Evolutionary conservation across 1,140 invertebrate species (phyloP).

Genomic region (Andrena cerasifolii): DNA sequence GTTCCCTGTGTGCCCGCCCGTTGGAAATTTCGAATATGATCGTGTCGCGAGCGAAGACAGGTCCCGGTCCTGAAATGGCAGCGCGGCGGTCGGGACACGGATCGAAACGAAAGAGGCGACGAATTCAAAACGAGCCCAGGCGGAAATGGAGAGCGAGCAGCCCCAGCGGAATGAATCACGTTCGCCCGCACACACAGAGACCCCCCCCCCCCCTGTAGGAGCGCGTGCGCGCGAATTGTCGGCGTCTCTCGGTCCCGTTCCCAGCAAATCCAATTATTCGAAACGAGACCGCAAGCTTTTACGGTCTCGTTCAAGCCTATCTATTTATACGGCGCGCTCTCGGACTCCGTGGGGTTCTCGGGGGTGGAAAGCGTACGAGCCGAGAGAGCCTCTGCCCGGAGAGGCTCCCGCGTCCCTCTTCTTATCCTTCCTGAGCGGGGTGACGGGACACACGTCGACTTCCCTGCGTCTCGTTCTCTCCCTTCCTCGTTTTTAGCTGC

Average conservation of each 20-base stretch:
- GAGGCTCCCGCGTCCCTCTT: conserved; percentile 16
- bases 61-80: neutral
- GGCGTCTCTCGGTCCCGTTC: conserved; percentile 68
- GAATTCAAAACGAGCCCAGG: conserved; percentile 57
- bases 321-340: conserved; percentile 71
- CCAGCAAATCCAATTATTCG: conserved; percentile 79
- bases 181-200: conserved; percentile 35
- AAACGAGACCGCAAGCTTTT: conserved; percentile 79
- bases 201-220: too few relatives aligned
- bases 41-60: neutral
- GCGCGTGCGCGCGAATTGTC: conserved; percentile 60
- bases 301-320: conserved; percentile 75
- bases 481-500: conserved; percentile 3
- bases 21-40: neutral
- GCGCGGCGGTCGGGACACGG: conserved; percentile 15
- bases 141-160: conserved; percentile 47
- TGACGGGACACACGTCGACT: conserved; percentile 41
- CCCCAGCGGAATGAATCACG: conserved; percentile 37
- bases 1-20: neutral
- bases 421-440: neutral
- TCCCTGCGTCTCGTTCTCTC: conserved; percentile 19
- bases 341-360: conserved; percentile 18
- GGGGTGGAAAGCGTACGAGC: too few relatives aligned
- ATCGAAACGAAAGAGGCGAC: conserved; percentile 51
- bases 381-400: too few relatives aligned